phyloP scores from a whole-genome alignment of 2,888 invertebrate species.

The Lasiommata megera region DNA sequence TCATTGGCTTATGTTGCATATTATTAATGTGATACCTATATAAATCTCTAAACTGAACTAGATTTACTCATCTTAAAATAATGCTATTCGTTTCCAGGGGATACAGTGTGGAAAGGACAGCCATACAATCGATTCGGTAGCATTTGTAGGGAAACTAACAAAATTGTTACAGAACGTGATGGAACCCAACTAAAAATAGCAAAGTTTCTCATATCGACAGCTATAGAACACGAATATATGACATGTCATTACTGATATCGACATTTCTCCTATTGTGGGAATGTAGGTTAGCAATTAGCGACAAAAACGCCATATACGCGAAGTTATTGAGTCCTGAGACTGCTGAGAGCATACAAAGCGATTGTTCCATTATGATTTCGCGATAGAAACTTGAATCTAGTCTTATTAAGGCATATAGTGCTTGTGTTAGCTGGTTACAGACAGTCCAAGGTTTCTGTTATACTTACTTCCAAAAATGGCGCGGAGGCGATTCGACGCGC shows the following conservation, averaged over 20 bases:
- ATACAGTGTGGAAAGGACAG: no score
- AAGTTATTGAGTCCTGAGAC: conserved; percentile 12
- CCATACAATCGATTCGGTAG: no score
- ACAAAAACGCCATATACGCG: conserved; percentile 29
- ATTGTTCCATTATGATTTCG: conserved; percentile 36
- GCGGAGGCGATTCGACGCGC: conserved; percentile 49
- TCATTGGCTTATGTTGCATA: no score
- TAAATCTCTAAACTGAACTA: no score
- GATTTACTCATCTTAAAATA: no score
- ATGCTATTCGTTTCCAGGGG: no score
- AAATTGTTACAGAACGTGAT: neutral
- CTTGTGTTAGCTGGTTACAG: conserved; percentile 42
- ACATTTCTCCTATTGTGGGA: conserved; percentile 31
- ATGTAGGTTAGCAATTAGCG: conserved; percentile 29
- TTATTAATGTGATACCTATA: no score
- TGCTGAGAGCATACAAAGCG: conserved; percentile 25
- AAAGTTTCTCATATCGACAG: neutral
- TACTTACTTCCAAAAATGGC: conserved; percentile 65
- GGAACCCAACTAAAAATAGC: neutral
- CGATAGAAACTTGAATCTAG: conserved; percentile 33
- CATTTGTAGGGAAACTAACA: no score
- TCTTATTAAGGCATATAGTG: conserved; percentile 38
- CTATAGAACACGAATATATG: neutral
- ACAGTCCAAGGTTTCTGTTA: conserved; percentile 48
- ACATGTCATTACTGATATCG: conserved; percentile 15